These are phyloP conservation scores for Callochromis pleurospilus DNA, from an alignment of 2,113 vertebrate species.

Conservation along the genomic window DNA sequence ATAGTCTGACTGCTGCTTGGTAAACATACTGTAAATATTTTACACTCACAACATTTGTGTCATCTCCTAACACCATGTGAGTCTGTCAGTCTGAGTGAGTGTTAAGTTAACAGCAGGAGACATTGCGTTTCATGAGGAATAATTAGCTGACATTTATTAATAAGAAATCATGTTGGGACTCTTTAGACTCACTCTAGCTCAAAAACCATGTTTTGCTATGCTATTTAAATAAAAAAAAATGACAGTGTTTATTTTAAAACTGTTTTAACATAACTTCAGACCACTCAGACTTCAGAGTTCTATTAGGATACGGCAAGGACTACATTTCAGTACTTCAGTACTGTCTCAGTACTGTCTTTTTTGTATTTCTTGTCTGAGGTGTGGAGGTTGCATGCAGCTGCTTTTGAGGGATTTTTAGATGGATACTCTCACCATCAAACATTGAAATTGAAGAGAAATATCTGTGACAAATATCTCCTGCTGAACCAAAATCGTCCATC, in stretches of 20 bases:
- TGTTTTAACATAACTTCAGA: neutral
- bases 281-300: neutral
- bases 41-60: neutral
- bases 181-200: conserved; percentile 7
- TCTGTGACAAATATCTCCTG: conserved; percentile 43
- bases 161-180: neutral
- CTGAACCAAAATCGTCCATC: conserved; percentile 35
- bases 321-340: neutral
- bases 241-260: neutral
- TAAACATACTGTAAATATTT: neutral
- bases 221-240: neutral
- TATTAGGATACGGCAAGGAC: neutral
- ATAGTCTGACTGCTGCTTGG: neutral
- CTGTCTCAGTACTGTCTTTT: neutral
- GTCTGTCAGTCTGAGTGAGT: conserved; percentile 31
- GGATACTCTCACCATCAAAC: conserved; percentile 12
- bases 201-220: neutral
- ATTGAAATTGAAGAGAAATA: conserved; percentile 23
- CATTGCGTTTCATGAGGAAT: neutral
- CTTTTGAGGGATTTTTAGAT: neutral
- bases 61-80: conserved; percentile 16
- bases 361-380: neutral
- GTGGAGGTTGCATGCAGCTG: neutral
- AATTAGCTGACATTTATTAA: conserved; percentile 27
- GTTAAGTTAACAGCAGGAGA: conserved; percentile 20